Evolutionary conservation across 1,140 invertebrate species (phyloP), one percentile per base, ranked within the genome.

Genomic region (Agraylea sexmaculata): DNA sequence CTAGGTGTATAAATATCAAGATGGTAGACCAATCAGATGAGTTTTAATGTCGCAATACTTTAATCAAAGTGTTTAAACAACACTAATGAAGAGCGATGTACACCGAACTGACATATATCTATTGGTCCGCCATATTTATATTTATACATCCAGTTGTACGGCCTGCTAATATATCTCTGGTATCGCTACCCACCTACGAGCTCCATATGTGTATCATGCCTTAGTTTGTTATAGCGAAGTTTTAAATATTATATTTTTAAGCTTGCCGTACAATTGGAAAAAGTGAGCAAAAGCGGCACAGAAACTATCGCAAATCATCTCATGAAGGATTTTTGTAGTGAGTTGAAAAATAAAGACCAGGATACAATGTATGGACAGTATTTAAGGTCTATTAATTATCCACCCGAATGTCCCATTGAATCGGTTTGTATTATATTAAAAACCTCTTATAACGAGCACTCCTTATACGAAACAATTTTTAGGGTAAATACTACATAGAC

Each of bases 361-460:
- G 17, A 41, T 17, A 20, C 11, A 4, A 11, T 32, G 8, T 20
- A 40, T 6, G 18, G 19, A 4, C 1, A 2, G n/a, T 41, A 33
- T 34, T 41, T 41, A 34, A 8, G 13, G n/a, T 6, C 39, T 6
- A 41, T 34, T 2, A 41, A 4, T 18, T 34, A 34, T 25, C 12
- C 39, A 2, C 10, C 20, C 5, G n/a, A n/a, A n/a, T 41, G 39
- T 22, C 39, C 39, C n/a, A 25, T 41, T 2, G 2, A 8, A 11
- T 21, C 31, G n/a, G 39, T 41, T 17, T 20, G 7, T 39, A 29
- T 29, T 7, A 25, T 25, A n/a, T 25, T 25, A 25, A 25, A 7
- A 25, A 17, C 4, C 4, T 6, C 19, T 17, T 18, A 34, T 20
- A 10, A 10, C 6, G 22, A 20, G 13, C 2, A 35, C 19, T 35